phyloP scores from a whole-genome alignment of 2,888 invertebrate species.

The Odontomyia ornata region DNA sequence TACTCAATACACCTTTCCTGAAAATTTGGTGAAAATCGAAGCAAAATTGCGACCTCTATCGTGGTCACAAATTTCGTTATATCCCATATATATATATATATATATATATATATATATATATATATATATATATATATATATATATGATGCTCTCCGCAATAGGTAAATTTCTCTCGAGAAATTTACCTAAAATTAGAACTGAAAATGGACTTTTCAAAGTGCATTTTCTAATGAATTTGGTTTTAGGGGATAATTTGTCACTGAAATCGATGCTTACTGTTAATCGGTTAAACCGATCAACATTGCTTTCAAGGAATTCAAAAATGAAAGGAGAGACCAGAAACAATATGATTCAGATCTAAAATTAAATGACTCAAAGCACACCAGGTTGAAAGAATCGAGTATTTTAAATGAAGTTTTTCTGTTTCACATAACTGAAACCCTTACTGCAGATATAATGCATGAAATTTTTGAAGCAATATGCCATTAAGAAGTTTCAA shows the following conservation, averaged over 20 bases:
- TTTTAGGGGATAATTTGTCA: constrained; percentile 43
- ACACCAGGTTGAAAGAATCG: constrained; percentile 30
- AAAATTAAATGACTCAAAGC: constrained; percentile 24
- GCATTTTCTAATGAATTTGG: constrained; percentile 25
- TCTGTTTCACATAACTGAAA: constrained; percentile 41
- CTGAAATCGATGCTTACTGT: constrained; percentile 27
- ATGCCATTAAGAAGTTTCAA: constrained; percentile 37
- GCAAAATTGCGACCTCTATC: no score
- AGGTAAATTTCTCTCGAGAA: no score
- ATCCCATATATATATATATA: no score
- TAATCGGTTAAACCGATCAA: no score
- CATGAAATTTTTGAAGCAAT: constrained; percentile 47
- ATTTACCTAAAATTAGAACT: no score
- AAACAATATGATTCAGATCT: constrained; percentile 19
- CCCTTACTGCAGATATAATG: constrained; percentile 44
- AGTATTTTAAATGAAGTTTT: constrained; percentile 41
- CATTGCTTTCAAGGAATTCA: constrained; percentile 13
- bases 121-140: no score
- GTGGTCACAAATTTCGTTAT: no score
- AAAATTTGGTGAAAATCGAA: no score
- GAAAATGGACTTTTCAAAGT: background rate
- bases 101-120: no score
- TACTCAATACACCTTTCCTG: no score
- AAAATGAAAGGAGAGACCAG: background rate
- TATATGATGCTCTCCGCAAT: no score